These are phyloP conservation scores for Gobius niger DNA, from an alignment of 2,113 vertebrate genomes.

Conservation along the genomic window DNA sequence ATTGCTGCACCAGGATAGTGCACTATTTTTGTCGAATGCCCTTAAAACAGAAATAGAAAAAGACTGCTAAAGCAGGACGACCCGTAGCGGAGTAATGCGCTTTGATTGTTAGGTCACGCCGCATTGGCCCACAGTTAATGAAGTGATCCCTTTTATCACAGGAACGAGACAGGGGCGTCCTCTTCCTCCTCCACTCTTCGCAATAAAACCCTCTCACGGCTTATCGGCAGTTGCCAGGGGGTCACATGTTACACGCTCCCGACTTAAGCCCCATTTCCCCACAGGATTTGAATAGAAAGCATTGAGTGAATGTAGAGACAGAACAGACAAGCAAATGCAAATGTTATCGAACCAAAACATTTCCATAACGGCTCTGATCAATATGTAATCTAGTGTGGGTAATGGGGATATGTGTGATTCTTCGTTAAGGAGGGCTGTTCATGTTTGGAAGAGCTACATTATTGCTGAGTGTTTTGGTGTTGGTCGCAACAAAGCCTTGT, in stretches of 20 bases:
- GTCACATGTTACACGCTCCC: constrained; percentile 45
- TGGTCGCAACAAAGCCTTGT: background rate
- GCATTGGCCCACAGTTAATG: constrained; percentile 53
- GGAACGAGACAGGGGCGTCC: constrained; percentile 28
- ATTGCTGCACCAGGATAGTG: background rate
- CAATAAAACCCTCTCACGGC: constrained; percentile 30
- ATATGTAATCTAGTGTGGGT: constrained; percentile 67
- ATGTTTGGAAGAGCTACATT: background rate
- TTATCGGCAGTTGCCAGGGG: constrained; percentile 53
- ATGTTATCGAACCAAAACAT: constrained; percentile 60
- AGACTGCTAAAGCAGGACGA: constrained; percentile 12
- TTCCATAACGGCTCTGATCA: constrained; percentile 68
- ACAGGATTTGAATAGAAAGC: constrained; percentile 32
- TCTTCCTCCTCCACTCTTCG: constrained; percentile 22
- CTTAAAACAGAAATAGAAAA: background rate
- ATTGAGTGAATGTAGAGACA: constrained; percentile 27
- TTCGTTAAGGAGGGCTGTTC: constrained; percentile 31
- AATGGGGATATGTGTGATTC: constrained; percentile 55
- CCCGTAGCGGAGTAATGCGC: constrained; percentile 25
- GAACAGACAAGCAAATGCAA: constrained; percentile 38
- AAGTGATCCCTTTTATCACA: constrained; percentile 49
- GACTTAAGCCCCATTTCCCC: background rate
- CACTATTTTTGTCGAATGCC: background rate
- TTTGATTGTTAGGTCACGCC: constrained; percentile 36
- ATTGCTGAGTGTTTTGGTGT: background rate